Percentiles rank a stretch among this genome's conserved stretches.
Evolutionary conservation across 2,113 vertebrate genomes (phyloP).

Genomic region (Telmatochromis bifrenatus): DNA sequence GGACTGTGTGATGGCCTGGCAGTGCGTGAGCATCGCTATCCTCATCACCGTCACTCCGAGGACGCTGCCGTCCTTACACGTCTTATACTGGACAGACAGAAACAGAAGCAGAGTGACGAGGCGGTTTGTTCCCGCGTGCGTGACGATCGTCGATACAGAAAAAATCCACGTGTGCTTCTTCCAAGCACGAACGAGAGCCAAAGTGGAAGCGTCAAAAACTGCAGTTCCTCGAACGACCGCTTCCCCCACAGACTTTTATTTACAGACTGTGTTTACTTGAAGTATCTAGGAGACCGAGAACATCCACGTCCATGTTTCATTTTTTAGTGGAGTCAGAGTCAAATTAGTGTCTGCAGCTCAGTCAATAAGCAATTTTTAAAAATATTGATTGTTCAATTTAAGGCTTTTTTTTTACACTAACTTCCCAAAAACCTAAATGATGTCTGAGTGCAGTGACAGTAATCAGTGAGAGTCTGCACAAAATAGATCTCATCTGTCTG

Average conservation of each 20-base stretch:
- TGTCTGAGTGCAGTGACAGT: neutral
- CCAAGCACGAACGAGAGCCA: neutral
- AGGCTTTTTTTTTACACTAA: neutral
- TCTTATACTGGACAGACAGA: conserved; percentile 48
- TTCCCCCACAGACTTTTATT: neutral
- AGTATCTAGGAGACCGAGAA: accelerated
- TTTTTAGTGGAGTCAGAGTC: accelerated
- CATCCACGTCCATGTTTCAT: neutral
- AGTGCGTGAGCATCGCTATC: conserved; percentile 67
- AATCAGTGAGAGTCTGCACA: neutral
- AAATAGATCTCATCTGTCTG: neutral
- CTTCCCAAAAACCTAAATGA: neutral
- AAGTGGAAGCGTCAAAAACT: accelerated
- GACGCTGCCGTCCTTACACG: conserved; percentile 63
- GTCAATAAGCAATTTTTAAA: neutral
- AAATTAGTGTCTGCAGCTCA: neutral
- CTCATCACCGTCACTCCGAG: conserved; percentile 61
- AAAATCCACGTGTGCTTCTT: accelerated
- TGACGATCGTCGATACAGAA: accelerated
- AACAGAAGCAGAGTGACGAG: neutral
- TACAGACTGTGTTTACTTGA: neutral
- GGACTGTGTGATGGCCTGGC: conserved; percentile 67
- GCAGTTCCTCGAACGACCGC: neutral
- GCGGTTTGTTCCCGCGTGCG: accelerated
- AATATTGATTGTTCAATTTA: neutral